These are phyloP conservation scores for Ips typographus DNA, from an alignment of 1,140 invertebrate genomes.

Conservation along the genomic window DNA sequence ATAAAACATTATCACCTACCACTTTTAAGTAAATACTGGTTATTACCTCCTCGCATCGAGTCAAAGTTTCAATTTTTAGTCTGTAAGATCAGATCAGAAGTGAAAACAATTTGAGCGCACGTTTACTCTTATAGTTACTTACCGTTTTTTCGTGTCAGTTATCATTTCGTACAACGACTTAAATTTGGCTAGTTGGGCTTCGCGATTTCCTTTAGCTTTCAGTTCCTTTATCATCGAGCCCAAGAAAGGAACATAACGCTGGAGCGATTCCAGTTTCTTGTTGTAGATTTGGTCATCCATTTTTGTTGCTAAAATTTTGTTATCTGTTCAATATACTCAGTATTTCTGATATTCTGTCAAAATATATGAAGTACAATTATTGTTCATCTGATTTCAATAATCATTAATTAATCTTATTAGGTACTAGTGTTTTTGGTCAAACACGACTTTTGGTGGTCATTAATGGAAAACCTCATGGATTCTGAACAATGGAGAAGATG, in stretches of 20 bases:
- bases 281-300: slow-evolving; percentile 57
- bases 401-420: neutral
- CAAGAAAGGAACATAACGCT: slow-evolving; percentile 66
- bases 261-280: slow-evolving; percentile 63
- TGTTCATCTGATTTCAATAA: neutral
- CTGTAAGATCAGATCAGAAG: slow-evolving; percentile 52
- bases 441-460: too few species aligned
- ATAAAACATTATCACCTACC: slow-evolving; percentile 51
- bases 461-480: too few species aligned
- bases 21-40: slow-evolving; percentile 64
- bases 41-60: slow-evolving; percentile 66
- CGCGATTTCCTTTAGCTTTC: slow-evolving; percentile 57
- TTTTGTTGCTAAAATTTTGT: slow-evolving; percentile 15
- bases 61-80: slow-evolving; percentile 64
- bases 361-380: neutral
- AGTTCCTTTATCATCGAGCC: slow-evolving; percentile 64
- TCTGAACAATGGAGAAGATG: too few species aligned
- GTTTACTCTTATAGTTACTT: slow-evolving; percentile 28
- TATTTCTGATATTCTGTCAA: neutral
- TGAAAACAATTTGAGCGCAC: too few species aligned
- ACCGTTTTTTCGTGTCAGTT: slow-evolving; percentile 63
- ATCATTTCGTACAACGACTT: slow-evolving; percentile 62
- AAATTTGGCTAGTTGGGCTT: slow-evolving; percentile 63
- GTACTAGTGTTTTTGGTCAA: too few species aligned
- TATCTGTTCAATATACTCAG: too few species aligned